Base-by-base conservation (phyloP, 1,140 invertebrate species). In the Aphelenchoides fujianensis region DNA sequence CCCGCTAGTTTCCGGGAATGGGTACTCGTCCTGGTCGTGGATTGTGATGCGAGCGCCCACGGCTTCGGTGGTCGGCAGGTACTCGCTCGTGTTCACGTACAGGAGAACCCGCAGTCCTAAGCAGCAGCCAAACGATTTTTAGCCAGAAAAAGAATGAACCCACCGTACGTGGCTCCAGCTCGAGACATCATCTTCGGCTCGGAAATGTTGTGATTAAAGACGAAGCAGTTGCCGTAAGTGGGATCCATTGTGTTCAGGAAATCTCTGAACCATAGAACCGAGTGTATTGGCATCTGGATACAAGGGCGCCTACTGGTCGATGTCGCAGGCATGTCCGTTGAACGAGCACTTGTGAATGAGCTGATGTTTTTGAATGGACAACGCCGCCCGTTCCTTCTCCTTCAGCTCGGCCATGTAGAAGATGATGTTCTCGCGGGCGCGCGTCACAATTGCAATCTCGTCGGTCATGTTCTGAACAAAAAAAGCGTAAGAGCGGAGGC, bases 341-440 rank as follows among this genome's bases (percentile, higher is more conserved):
- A 81, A 81, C 0, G 79, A 81, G 53, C 79, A 81, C 35, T 81
- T 81, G 2, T 81, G 79, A 19, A 81, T 72, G 0, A 81, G 61
- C 54, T 81, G 76, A 32, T 69, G 35, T 63, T 81, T 81, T 27
- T 74, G 74, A 1, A 71, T 81, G 16, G 79, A 81, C 9, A 81
- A 57, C n/a, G 68, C 59, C 3, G 55, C 63, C 63, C 79, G 31
- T 27, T 76, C 67, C 48, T 76, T 48, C 68, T 74, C 74, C 2
- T 71, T 78, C 12, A 81, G 53, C 41, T 73, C 75, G 1, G 79
- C 70, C 79, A 81, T 81, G 9, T 75, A 75, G 68, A 81, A 81
- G 61, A 81, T 81, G 23, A 81, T 79, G 52, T 81, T 81, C 67
- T 81, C 79, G 35, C 77, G 78, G 1, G 79, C 79, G 32, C 79